A percentile compares a stretch with the other conserved stretches of the same genome.
Evolutionary conservation across 2,888 invertebrate genomes (phyloP).

Genomic region (Drosophila dives): DNA sequence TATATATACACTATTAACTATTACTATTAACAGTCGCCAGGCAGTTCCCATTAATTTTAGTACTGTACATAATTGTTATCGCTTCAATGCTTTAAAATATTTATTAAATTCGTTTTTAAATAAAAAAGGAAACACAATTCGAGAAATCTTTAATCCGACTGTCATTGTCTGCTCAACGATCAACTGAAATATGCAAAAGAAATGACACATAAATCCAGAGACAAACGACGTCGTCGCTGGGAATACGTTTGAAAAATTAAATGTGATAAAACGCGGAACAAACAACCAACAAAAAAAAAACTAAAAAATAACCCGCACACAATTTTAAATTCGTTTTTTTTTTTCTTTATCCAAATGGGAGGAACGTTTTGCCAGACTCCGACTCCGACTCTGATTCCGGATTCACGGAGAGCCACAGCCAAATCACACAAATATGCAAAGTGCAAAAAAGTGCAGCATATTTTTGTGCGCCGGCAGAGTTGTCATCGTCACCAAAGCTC

Average conservation of each 20-base stretch:
- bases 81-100: conserved; percentile 49
- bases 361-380: conserved; percentile 37
- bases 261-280: conserved; percentile 60
- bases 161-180: conserved; percentile 17
- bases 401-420: conserved; percentile 16
- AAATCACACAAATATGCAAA: conserved; percentile 66
- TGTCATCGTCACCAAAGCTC: conserved; percentile 64
- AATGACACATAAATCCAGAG: conserved; percentile 67
- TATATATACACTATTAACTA: neutral
- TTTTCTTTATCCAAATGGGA: conserved; percentile 59
- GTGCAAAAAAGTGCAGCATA: conserved; percentile 70
- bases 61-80: conserved; percentile 63
- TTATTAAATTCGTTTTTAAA: conserved; percentile 55
- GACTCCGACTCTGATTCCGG: neutral
- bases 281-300: conserved; percentile 15
- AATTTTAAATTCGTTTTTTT: conserved; percentile 50
- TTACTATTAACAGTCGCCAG: conserved; percentile 18
- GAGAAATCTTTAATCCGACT: conserved; percentile 28
- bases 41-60: conserved; percentile 49
- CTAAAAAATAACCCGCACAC: conserved; percentile 28
- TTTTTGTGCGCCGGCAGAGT: conserved; percentile 52
- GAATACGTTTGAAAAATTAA: conserved; percentile 68
- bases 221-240: conserved; percentile 60
- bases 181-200: conserved; percentile 57
- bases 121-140: conserved; percentile 2